These are phyloP conservation scores for Rhodeus uyekii DNA, from an alignment of 2,797 vertebrate genomes.

Conservation along the genomic window DNA sequence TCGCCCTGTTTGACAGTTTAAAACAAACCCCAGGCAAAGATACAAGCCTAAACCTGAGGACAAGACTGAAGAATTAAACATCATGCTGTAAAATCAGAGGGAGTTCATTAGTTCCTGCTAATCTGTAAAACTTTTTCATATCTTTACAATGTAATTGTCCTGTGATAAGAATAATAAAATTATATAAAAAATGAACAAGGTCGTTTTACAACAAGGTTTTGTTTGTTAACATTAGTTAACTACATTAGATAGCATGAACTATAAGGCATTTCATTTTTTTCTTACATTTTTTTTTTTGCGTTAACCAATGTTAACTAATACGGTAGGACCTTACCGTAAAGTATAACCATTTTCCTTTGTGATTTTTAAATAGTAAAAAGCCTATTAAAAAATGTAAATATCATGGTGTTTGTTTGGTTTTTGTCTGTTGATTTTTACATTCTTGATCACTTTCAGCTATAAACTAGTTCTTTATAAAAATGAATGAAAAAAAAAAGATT, in stretches of 20 bases:
- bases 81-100: neutral
- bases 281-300: neutral
- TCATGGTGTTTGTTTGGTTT: too few species aligned
- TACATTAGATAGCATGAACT: neutral
- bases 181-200: neutral
- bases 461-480: neutral
- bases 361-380: neutral
- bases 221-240: neutral
- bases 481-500: neutral
- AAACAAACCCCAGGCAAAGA: neutral
- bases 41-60: conserved; percentile 3
- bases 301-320: neutral
- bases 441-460: neutral
- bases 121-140: neutral
- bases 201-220: neutral
- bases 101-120: neutral
- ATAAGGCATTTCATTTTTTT: neutral
- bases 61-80: neutral
- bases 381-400: too few species aligned
- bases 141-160: neutral
- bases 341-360: neutral
- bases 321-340: neutral
- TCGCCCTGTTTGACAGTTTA: neutral
- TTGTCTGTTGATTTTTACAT: neutral
- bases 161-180: neutral